Evolutionary conservation across 2,888 invertebrate genomes (phyloP), one percentile per base, ranked within the genome.

Genomic region (Drosophila niveifrons): DNA sequence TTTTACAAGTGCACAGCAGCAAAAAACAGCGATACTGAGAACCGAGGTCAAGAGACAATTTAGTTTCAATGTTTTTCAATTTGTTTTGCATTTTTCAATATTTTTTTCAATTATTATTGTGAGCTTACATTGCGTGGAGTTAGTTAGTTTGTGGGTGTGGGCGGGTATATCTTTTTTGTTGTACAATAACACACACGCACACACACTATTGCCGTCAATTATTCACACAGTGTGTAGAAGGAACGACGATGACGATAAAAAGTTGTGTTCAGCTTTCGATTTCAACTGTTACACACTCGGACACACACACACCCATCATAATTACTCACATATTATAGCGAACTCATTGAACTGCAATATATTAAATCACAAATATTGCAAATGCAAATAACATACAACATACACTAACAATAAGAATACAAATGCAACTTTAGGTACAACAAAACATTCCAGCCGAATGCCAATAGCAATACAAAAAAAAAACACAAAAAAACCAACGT

Each of bases 221-320:
- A 56, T 74, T 58, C 63, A 67, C 39, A 55, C 69, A 69, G 29
- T n/a, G 36, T n/a, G 6, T 31, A 11, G 36, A 36, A 59, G 61
- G 61, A 62, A 36, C 43, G 23, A 18, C 71, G 71, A 78, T 75
- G 71, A 76, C 79, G 75, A 76, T 75, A 69, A 63, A 69, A 63
- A 23, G 23, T 59, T 67, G 44, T 44, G 11, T 41, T 29, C 18
- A 47, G 17, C 34, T 34, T 65, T 75, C 51, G 57, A 58, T 69
- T 64, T 47, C 11, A 53, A 17, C 61, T 50, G 13, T 15, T 11
- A 10, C 28, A 36, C 18, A 13, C 18, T 11, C 1, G 34, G 23
- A 23, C 23, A 23, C 23, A 23, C 23, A 23, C 23, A 23, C 6
- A 23, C 6, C 23, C 23, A 23, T 23, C 9, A 6, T 44, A 61